Evolutionary conservation across 2,888 invertebrate species (phyloP).

Genomic region (Gymnoscelis rufifasciata): DNA sequence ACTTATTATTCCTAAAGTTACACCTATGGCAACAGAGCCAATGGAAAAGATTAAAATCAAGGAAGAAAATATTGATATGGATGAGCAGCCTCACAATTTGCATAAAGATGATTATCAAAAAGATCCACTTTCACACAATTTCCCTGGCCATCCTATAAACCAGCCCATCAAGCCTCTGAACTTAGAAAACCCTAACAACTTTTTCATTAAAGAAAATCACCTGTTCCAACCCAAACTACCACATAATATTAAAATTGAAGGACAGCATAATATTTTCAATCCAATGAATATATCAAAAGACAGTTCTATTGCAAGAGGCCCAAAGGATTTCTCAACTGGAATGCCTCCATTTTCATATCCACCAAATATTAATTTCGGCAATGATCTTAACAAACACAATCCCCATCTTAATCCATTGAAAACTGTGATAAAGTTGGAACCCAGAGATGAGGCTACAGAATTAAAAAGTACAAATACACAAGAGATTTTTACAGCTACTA

Average conservation of each 20-base stretch:
- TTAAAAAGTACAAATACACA: conserved; percentile 70
- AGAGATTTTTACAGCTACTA: conserved; percentile 74
- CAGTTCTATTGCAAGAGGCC: conserved; percentile 63
- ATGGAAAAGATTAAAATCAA: conserved; percentile 75
- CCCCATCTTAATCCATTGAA: conserved; percentile 68
- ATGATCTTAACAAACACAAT: conserved; percentile 67
- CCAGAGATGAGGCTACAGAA: conserved; percentile 69
- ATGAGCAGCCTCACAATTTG: conserved; percentile 61
- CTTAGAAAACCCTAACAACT: conserved; percentile 70
- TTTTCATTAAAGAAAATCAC: conserved; percentile 70
- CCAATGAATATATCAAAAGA: conserved; percentile 69
- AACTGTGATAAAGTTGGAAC: conserved; percentile 74
- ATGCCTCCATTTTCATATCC: conserved; percentile 66
- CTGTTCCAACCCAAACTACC: conserved; percentile 66
- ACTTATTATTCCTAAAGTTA: conserved; percentile 81
- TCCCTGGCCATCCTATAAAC: conserved; percentile 56
- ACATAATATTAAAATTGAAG: conserved; percentile 70
- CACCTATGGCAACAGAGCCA: conserved; percentile 72
- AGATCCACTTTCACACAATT: conserved; percentile 69
- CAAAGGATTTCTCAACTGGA: conserved; percentile 62
- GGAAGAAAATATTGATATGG: conserved; percentile 66
- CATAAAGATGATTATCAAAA: conserved; percentile 71
- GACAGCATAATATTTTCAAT: conserved; percentile 64
- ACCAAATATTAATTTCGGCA: conserved; percentile 58
- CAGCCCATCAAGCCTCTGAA: conserved; percentile 66